These are phyloP conservation scores for Chiridota heheva DNA, from an alignment of 35 echinoderm and acorn worm genomes.

Conservation along the genomic window DNA sequence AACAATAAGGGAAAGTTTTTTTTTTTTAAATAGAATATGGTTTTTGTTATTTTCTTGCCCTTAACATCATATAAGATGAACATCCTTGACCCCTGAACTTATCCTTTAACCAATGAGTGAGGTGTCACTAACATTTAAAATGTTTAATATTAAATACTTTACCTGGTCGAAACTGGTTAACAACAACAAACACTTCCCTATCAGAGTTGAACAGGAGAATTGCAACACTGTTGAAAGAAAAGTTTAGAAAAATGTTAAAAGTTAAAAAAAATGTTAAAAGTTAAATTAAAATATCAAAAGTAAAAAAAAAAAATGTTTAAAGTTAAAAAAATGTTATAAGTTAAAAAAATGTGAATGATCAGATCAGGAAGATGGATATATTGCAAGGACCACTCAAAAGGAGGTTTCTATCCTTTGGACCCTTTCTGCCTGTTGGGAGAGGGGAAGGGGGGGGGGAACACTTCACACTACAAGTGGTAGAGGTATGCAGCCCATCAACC, in stretches of 20 bases:
- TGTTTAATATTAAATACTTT: neutral
- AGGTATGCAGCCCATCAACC: no score
- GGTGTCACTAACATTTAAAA: neutral
- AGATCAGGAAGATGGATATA: neutral
- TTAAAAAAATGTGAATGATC: neutral
- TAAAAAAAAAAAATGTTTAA: neutral
- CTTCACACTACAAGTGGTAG: no score
- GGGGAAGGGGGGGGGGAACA: no score
- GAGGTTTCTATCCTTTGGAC: no score
- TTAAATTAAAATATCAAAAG: neutral
- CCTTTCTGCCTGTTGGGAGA: no score
- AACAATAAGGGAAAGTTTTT: neutral
- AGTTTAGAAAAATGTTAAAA: conserved; percentile 1
- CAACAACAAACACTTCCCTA: conserved; percentile 57
- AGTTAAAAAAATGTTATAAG: no score
- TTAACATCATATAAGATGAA: neutral
- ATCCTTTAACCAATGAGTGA: neutral
- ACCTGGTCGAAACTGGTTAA: conserved; percentile 75
- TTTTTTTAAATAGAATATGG: neutral
- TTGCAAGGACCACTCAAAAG: neutral
- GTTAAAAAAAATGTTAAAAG: neutral
- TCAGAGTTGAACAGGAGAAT: conserved; percentile 65
- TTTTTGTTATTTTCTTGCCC: neutral
- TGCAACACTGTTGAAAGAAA: conserved; percentile 13
- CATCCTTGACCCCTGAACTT: neutral